Evolutionary conservation across 64 coral and sea anemone species (phyloP).

Genomic region (Platygyra sinensis): DNA sequence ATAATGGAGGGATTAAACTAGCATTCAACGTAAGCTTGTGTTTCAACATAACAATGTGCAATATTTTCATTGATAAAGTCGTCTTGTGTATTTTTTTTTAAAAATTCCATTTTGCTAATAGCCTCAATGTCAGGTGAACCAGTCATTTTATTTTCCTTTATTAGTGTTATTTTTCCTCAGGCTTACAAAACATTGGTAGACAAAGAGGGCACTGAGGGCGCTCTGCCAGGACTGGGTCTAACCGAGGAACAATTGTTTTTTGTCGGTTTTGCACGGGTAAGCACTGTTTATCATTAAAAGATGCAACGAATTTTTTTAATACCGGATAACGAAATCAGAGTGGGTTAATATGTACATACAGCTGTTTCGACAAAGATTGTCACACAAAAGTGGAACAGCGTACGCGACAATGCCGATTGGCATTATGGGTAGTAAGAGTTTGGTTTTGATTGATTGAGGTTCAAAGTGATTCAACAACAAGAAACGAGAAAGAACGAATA

Average conservation of each 20-base stretch:
- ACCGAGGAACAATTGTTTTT: slow-evolving; percentile 79
- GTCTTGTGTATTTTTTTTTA: too few species aligned
- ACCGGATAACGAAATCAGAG: too few species aligned
- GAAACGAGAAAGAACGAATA: too few species aligned
- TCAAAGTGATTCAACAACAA: too few species aligned
- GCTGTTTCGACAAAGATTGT: too few species aligned
- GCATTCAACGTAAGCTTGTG: slow-evolving; percentile 41
- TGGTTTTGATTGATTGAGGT: too few species aligned
- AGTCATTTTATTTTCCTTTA: neutral
- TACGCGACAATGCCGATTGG: too few species aligned
- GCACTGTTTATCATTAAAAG: neutral
- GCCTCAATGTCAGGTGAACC: neutral
- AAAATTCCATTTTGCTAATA: neutral
- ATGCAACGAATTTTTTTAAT: too few species aligned
- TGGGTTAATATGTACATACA: too few species aligned
- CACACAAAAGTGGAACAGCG: too few species aligned
- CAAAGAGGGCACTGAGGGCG: slow-evolving; percentile 49
- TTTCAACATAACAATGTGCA: neutral
- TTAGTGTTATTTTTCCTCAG: slow-evolving; percentile 4
- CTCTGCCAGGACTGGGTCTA: slow-evolving; percentile 71
- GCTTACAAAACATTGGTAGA: slow-evolving; percentile 60
- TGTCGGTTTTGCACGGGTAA: slow-evolving; percentile 80
- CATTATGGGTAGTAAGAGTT: too few species aligned
- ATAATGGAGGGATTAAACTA: slow-evolving; percentile 80
- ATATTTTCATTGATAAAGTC: too few species aligned